Evolutionary conservation across 1,140 invertebrate genomes (phyloP).

Genomic region (Meloidogyne exigua): DNA sequence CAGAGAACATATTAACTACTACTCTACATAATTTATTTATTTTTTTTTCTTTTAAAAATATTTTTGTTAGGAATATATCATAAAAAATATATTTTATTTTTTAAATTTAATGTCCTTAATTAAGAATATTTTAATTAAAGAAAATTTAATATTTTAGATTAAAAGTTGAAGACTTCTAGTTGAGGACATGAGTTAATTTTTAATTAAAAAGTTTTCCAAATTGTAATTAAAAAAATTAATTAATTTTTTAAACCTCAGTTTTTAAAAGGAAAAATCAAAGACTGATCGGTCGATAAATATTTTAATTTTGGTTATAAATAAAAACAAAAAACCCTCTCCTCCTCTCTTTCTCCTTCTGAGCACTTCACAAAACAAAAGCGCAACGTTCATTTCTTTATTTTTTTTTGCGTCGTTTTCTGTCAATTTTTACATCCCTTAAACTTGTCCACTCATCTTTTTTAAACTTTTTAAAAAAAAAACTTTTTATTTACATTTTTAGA

Average conservation of each 20-base stretch:
- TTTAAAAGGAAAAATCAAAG: not conserved
- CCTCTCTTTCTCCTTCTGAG: not conserved
- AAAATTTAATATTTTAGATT: no score
- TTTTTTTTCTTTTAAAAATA: not conserved
- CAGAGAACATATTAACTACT: no score
- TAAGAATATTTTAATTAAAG: no score
- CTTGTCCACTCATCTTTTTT: slow-evolving; percentile 1
- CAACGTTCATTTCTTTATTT: not conserved
- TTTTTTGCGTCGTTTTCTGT: not conserved
- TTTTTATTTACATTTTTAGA: not conserved
- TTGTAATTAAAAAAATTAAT: no score
- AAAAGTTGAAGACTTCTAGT: no score
- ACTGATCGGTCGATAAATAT: not conserved
- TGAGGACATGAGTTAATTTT: no score
- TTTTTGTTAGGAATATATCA: not conserved
- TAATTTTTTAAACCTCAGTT: no score
- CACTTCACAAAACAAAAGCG: slow-evolving; percentile 1
- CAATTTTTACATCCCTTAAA: not conserved
- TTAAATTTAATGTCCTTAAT: no score
- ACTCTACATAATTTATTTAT: no score
- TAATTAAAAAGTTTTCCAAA: no score
- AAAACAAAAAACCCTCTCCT: not conserved
- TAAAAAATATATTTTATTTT: no score
- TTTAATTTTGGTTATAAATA: slow-evolving; percentile 1
- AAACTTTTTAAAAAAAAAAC: not conserved